Evolutionary conservation across 2,113 vertebrate species (phyloP).

Genomic region (Neotoma lepida): DNA sequence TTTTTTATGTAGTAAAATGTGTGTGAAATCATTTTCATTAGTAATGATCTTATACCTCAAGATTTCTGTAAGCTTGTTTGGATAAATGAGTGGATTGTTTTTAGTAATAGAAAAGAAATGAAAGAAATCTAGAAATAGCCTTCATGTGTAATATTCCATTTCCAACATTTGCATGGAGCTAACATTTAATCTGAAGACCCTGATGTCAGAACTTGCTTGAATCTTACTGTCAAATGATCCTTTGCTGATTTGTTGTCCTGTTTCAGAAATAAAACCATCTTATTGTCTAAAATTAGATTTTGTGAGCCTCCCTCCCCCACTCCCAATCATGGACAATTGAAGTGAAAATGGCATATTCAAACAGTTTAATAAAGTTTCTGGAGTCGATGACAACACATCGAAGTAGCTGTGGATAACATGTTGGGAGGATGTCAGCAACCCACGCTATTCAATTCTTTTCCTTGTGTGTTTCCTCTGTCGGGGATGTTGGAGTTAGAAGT

Average conservation of each 20-base stretch:
- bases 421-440: background rate
- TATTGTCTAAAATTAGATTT: background rate
- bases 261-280: constrained; percentile 26
- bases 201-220: constrained; percentile 15
- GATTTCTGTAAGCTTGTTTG: constrained; percentile 18
- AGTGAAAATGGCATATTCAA: background rate
- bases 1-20: constrained; percentile 62
- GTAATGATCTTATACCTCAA: background rate
- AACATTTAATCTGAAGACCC: constrained; percentile 28
- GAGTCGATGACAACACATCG: background rate
- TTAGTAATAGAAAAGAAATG: background rate
- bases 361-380: background rate
- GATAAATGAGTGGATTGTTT: constrained; percentile 14
- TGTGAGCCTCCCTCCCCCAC: background rate
- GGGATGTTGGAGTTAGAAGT: background rate
- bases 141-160: background rate
- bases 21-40: constrained; percentile 46
- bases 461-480: background rate
- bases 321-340: background rate
- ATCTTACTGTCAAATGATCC: background rate
- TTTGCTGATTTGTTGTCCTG: background rate
- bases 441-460: background rate
- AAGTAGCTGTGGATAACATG: background rate
- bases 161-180: background rate
- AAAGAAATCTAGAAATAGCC: background rate